Percentiles rank a stretch among this genome's conserved stretches.
phyloP scores from a whole-genome alignment of 64 coral and sea anemone genomes.

The Platygyra sinensis region DNA sequence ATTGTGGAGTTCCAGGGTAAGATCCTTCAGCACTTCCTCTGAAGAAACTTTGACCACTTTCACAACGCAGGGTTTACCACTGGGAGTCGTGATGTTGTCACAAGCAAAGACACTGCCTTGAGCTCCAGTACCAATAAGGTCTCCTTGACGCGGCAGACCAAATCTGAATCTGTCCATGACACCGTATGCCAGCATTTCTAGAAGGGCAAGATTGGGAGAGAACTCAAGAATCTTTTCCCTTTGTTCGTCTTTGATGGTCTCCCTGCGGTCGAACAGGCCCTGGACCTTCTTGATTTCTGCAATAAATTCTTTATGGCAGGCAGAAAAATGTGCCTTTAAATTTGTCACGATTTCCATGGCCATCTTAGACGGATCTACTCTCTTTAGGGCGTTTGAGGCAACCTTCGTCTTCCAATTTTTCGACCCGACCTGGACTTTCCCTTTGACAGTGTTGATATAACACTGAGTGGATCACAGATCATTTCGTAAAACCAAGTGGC shows the following conservation, averaged over 20 bases:
- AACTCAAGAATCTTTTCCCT: slow-evolving; percentile 46
- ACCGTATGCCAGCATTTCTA: slow-evolving; percentile 59
- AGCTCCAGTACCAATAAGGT: slow-evolving; percentile 50
- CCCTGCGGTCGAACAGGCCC: slow-evolving; percentile 23
- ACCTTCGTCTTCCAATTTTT: slow-evolving; percentile 30
- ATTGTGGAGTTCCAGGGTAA: slow-evolving; percentile 62
- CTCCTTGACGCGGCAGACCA: slow-evolving; percentile 28
- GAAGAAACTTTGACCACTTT: slow-evolving; percentile 44
- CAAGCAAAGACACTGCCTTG: slow-evolving; percentile 56
- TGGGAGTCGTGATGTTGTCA: slow-evolving; percentile 44
- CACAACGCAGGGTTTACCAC: slow-evolving; percentile 55
- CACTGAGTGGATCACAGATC: neutral
- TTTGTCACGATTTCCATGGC: slow-evolving; percentile 16
- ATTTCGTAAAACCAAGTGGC: neutral
- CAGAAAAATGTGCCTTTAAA: slow-evolving; percentile 18
- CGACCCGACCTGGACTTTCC: slow-evolving; percentile 38
- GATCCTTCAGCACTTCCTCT: slow-evolving; percentile 51
- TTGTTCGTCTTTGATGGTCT: slow-evolving; percentile 60
- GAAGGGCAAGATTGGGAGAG: slow-evolving; percentile 50
- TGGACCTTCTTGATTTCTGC: slow-evolving; percentile 48
- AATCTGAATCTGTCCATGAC: slow-evolving; percentile 48
- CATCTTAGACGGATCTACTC: slow-evolving; percentile 23
- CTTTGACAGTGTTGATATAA: neutral
- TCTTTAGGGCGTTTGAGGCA: slow-evolving; percentile 15
- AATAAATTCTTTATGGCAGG: slow-evolving; percentile 45